Evolutionary conservation across 2,888 invertebrate genomes (phyloP).

Genomic region (Trypoxylon attenuatum): DNA sequence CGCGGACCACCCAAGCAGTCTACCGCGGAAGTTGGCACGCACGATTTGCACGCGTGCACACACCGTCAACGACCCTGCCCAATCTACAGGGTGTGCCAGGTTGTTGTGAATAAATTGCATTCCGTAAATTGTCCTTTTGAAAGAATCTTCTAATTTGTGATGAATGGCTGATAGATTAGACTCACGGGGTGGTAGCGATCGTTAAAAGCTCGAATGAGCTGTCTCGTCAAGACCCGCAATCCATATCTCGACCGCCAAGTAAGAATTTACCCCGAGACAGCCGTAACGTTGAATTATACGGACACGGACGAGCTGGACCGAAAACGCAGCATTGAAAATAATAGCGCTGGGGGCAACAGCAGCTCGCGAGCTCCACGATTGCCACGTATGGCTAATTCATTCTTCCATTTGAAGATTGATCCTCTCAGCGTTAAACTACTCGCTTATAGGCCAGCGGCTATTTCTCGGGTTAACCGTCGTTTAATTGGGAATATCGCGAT

Average conservation of each 20-base stretch:
- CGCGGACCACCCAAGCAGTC: slow-evolving; percentile 63
- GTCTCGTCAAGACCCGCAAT: too few species aligned
- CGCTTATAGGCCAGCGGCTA: background rate
- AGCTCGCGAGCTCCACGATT: background rate
- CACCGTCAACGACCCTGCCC: slow-evolving; percentile 7
- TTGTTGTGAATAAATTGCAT: too few species aligned
- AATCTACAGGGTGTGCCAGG: slow-evolving; percentile 39
- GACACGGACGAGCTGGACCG: too few species aligned
- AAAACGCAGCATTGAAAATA: background rate
- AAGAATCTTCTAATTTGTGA: too few species aligned
- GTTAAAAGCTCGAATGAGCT: too few species aligned
- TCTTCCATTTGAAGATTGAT: background rate
- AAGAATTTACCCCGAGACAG: too few species aligned
- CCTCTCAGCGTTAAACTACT: background rate
- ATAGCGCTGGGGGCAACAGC: background rate
- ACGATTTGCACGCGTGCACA: slow-evolving; percentile 48
- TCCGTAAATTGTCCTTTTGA: too few species aligned
- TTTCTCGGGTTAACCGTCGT: background rate
- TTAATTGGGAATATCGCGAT: background rate
- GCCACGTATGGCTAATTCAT: background rate
- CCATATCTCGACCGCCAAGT: too few species aligned
- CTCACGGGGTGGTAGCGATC: too few species aligned
- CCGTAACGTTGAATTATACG: too few species aligned
- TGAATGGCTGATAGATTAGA: too few species aligned
- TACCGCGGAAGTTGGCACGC: slow-evolving; percentile 63